Evolutionary conservation across 2,888 invertebrate species (phyloP).

Genomic region (Apamea sordens): DNA sequence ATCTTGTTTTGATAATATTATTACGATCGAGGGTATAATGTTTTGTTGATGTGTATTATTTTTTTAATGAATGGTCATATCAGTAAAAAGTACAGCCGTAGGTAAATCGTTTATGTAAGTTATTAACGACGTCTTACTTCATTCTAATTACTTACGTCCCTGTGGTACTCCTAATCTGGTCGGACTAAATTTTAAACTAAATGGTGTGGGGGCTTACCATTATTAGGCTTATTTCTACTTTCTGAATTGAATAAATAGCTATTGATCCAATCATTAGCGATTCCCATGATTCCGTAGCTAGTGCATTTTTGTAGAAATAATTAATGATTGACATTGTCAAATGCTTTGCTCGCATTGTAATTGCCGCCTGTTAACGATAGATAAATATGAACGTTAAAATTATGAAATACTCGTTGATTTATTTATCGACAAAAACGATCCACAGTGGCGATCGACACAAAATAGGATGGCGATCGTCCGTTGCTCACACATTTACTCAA

Average conservation of each 20-base stretch:
- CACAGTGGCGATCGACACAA: not conserved
- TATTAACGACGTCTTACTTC: too few species aligned
- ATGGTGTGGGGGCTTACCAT: not conserved
- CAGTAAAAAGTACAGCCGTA: not conserved
- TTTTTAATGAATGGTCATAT: not conserved
- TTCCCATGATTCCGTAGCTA: too few species aligned
- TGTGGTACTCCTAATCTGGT: not conserved
- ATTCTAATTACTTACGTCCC: not conserved
- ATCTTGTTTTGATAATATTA: not conserved
- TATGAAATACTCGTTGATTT: not conserved
- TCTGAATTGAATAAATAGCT: not conserved
- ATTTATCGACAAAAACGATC: not conserved
- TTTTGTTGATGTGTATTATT: not conserved
- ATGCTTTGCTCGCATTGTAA: not conserved
- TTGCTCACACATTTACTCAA: not conserved
- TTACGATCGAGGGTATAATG: not conserved
- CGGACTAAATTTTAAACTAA: not conserved
- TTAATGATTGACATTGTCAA: not conserved
- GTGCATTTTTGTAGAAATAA: not conserved
- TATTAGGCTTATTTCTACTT: not conserved
- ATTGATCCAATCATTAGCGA: not conserved
- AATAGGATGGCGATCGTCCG: not conserved
- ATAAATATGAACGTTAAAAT: not conserved
- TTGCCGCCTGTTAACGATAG: not conserved
- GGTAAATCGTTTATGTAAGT: not conserved